Evolutionary conservation across 2,888 invertebrate species (phyloP).

Genomic region (Pantelozetes paolii): DNA sequence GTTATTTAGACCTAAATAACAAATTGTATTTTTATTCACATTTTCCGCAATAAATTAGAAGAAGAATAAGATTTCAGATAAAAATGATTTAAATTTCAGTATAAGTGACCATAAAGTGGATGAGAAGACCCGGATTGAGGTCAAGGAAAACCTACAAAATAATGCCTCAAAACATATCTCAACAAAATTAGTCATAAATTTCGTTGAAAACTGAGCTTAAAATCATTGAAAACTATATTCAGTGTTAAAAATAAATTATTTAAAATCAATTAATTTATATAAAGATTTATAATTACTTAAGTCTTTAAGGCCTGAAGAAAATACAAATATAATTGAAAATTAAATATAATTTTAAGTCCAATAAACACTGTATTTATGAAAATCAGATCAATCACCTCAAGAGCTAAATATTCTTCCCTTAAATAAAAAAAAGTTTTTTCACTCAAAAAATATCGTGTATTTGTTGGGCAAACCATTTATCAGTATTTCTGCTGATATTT

Average conservation of each 20-base stretch:
- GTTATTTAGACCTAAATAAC: too few species aligned
- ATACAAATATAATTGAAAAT: not conserved
- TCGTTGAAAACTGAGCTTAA: not conserved
- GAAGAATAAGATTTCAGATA: too few species aligned
- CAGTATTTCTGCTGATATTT: not conserved
- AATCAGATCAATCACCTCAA: constrained; percentile 9
- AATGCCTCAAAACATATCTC: not conserved
- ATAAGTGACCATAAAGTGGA: not conserved
- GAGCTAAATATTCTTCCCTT: not conserved
- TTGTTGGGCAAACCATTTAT: constrained; percentile 5
- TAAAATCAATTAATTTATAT: not conserved
- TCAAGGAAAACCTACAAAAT: not conserved
- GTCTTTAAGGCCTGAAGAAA: not conserved
- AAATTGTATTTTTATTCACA: too few species aligned
- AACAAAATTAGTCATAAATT: not conserved
- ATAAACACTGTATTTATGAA: not conserved
- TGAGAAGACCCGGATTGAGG: not conserved
- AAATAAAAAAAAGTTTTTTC: not conserved
- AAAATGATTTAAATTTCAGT: not conserved
- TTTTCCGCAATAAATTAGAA: not conserved
- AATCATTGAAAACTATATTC: not conserved
- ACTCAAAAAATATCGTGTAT: not conserved
- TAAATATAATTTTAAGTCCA: not conserved
- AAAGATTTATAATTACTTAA: not conserved
- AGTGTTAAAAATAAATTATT: not conserved